A percentile compares a stretch with the other conserved stretches of the same genome.
These are phyloP conservation scores for Abramis brama DNA, from an alignment of 2,113 vertebrate species.

Conservation along the genomic window DNA sequence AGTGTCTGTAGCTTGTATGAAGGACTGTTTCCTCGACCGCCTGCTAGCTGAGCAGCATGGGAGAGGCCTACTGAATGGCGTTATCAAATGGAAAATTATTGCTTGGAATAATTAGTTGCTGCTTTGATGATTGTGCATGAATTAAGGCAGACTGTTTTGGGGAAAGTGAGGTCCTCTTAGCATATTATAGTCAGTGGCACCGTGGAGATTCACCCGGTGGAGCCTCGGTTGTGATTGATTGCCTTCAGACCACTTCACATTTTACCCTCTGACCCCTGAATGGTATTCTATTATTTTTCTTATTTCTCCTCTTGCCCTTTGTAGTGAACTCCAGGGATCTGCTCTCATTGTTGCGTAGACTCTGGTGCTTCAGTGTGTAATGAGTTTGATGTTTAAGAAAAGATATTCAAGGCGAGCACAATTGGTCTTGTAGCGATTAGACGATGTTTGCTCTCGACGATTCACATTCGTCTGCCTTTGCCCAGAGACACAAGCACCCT, in stretches of 20 bases:
- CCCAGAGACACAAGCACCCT: constrained; percentile 62
- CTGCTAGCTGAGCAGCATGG: constrained; percentile 81
- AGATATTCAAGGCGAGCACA: constrained; percentile 10
- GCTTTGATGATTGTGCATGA: constrained; percentile 15
- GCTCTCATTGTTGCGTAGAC: constrained; percentile 7
- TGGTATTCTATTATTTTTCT: constrained; percentile 22
- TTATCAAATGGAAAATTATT: constrained; percentile 80
- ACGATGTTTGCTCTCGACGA: constrained; percentile 35
- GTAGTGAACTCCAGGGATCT: constrained; percentile 1
- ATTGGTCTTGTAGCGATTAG: not conserved
- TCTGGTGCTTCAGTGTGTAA: not conserved
- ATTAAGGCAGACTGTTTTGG: not conserved
- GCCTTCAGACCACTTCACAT: constrained; percentile 55
- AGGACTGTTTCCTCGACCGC: constrained; percentile 75
- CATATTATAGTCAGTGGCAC: not conserved
- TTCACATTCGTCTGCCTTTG: constrained; percentile 57
- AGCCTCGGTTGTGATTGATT: constrained; percentile 7
- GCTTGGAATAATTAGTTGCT: constrained; percentile 65
- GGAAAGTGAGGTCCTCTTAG: not conserved
- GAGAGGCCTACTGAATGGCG: constrained; percentile 76
- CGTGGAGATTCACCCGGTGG: not conserved
- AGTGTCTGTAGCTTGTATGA: constrained; percentile 77
- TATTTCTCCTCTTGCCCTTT: constrained; percentile 5
- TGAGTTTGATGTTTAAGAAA: constrained; percentile 35
- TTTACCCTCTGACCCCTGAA: constrained; percentile 65